Percentiles rank a stretch among this genome's conserved stretches.
Evolutionary conservation across 2,888 invertebrate genomes (phyloP).

Genomic region (Hirudinaria manillensis): DNA sequence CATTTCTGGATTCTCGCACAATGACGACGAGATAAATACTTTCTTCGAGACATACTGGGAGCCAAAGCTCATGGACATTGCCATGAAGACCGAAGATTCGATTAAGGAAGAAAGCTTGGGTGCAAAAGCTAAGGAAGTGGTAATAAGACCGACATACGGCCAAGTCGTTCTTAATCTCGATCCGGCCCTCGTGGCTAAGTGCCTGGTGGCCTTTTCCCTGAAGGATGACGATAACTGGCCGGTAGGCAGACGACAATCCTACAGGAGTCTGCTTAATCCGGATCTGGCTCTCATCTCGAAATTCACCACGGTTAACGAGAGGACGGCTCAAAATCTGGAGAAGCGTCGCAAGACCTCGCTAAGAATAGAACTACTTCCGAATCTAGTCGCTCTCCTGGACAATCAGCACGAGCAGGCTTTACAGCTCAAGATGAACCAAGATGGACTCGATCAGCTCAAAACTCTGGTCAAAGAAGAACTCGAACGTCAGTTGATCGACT

Average conservation of each 20-base stretch:
- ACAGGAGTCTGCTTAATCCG: not conserved
- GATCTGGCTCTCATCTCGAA: not conserved
- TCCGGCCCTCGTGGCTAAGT: slow-evolving; percentile 6
- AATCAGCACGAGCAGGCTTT: not conserved
- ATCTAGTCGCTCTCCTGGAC: not conserved
- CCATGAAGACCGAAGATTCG: slow-evolving; percentile 6
- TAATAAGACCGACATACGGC: slow-evolving; percentile 5
- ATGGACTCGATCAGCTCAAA: not conserved
- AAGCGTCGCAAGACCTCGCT: not conserved
- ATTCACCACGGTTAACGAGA: not conserved
- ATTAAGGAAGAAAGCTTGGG: not conserved
- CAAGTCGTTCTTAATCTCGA: not conserved
- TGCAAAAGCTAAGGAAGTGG: not conserved
- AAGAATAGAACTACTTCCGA: not conserved
- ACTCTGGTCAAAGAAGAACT: not conserved
- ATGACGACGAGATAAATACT: slow-evolving; percentile 5
- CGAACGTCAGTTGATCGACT: not conserved
- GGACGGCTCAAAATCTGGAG: not conserved
- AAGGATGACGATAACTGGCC: not conserved
- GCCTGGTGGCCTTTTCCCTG: slow-evolving; percentile 7
- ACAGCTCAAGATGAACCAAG: not conserved
- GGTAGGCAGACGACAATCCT: slow-evolving; percentile 5
- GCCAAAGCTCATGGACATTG: slow-evolving; percentile 12
- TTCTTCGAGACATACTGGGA: slow-evolving; percentile 23
- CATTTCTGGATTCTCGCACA: not conserved